Percentiles rank a stretch among this genome's conserved stretches.
These are phyloP conservation scores for Notodonta ziczac DNA, from an alignment of 2,888 invertebrate genomes.

Conservation along the genomic window DNA sequence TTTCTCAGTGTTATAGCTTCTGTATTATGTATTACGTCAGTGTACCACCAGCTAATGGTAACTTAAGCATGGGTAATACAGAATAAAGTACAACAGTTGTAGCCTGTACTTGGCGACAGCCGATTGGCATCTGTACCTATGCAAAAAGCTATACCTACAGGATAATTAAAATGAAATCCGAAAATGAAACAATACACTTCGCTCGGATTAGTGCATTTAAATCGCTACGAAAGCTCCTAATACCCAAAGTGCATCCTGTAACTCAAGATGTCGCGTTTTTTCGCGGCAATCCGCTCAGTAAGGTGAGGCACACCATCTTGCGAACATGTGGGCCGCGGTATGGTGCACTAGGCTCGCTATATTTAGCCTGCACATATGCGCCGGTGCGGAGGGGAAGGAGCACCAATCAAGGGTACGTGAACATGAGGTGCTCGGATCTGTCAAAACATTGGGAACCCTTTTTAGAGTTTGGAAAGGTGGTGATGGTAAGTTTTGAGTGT, in stretches of 20 bases:
- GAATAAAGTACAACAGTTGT: too few species aligned
- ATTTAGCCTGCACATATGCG: constrained; percentile 79
- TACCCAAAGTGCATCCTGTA: constrained; percentile 79
- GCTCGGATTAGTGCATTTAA: constrained; percentile 45
- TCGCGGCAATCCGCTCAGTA: constrained; percentile 71
- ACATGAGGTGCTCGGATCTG: constrained; percentile 33
- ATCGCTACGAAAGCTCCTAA: constrained; percentile 49
- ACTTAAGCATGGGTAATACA: too few species aligned
- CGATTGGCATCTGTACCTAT: too few species aligned
- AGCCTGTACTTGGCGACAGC: too few species aligned
- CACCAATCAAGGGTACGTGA: constrained; percentile 40
- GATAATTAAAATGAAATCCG: constrained; percentile 33
- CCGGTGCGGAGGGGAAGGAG: constrained; percentile 60
- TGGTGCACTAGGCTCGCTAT: constrained; percentile 64
- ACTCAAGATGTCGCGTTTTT: constrained; percentile 76
- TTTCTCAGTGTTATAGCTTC: too few species aligned
- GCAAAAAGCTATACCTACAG: not conserved
- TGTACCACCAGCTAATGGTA: too few species aligned
- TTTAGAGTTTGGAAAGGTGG: constrained; percentile 26
- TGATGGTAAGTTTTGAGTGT: constrained; percentile 1
- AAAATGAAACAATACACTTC: constrained; percentile 49
- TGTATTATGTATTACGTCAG: too few species aligned
- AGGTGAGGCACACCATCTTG: constrained; percentile 76
- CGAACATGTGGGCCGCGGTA: constrained; percentile 73
- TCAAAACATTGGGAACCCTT: constrained; percentile 37